These are phyloP conservation scores for Phyllotreta cruciferae DNA, from an alignment of 2,888 invertebrate genomes.

Conservation along the genomic window DNA sequence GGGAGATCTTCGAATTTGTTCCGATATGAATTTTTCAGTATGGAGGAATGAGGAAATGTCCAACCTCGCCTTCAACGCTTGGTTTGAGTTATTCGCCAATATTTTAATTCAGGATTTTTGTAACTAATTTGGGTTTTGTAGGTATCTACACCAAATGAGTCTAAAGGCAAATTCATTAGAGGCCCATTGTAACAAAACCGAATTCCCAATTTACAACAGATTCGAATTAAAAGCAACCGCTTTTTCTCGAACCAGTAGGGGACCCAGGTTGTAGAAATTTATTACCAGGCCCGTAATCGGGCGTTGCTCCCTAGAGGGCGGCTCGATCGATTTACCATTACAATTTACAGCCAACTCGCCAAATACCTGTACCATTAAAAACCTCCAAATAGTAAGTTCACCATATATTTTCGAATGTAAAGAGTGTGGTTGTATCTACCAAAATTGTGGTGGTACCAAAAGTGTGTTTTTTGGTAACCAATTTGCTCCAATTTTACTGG, in stretches of 20 bases:
- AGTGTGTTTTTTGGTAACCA: too few species aligned
- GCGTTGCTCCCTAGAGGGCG: slow-evolving; percentile 15
- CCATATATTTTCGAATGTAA: too few species aligned
- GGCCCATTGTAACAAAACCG: slow-evolving; percentile 35
- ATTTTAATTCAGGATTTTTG: background rate
- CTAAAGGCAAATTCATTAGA: slow-evolving; percentile 31
- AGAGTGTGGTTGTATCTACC: too few species aligned
- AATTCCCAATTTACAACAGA: slow-evolving; percentile 39
- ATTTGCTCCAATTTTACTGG: too few species aligned
- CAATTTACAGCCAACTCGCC: background rate
- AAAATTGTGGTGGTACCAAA: too few species aligned
- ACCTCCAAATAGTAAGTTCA: too few species aligned
- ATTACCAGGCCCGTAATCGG: slow-evolving; percentile 33
- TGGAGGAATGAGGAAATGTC: background rate
- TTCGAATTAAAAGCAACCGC: slow-evolving; percentile 37
- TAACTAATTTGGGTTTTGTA: background rate
- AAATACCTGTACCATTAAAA: background rate
- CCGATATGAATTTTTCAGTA: too few species aligned
- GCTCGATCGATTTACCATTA: background rate
- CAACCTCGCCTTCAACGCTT: background rate
- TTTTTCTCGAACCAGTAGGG: slow-evolving; percentile 35
- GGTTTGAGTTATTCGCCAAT: background rate
- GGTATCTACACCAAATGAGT: background rate
- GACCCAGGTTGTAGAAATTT: slow-evolving; percentile 26
- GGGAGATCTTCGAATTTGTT: background rate